A percentile compares a stretch with the other conserved stretches of the same genome.
Evolutionary conservation across 2,113 vertebrate species (phyloP).

Genomic region (Poeciliopsis turrubarensis): DNA sequence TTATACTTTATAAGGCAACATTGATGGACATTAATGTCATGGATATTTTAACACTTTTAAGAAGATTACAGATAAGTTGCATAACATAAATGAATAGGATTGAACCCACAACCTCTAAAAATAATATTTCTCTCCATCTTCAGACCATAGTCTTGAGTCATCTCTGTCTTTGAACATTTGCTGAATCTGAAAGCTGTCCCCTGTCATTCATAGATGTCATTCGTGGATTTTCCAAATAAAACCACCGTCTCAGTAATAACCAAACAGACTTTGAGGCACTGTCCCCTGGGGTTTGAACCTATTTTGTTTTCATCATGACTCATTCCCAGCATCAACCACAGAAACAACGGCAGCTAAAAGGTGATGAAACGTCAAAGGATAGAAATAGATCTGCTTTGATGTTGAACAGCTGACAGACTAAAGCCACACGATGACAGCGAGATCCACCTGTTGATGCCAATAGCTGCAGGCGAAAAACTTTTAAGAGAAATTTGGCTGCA

Average conservation of each 20-base stretch:
- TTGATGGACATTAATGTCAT: too few relatives aligned
- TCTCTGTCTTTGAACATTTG: conserved; percentile 8
- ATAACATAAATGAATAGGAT: too few relatives aligned
- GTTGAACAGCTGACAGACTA: conserved; percentile 20
- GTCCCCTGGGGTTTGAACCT: not conserved
- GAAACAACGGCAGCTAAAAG: conserved; percentile 10
- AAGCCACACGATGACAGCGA: conserved; percentile 15
- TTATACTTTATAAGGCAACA: too few relatives aligned
- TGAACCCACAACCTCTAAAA: too few relatives aligned
- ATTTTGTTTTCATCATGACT: conserved; percentile 10
- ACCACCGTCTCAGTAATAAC: not conserved
- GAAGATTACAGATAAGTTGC: too few relatives aligned
- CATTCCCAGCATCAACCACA: not conserved
- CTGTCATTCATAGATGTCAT: conserved; percentile 1
- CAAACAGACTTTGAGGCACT: not conserved
- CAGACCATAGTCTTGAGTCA: not conserved
- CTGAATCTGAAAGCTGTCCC: conserved; percentile 12
- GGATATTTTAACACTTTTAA: too few relatives aligned
- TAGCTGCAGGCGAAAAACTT: conserved; percentile 23
- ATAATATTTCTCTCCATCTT: not conserved
- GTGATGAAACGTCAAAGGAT: conserved; percentile 19
- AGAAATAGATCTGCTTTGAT: conserved; percentile 20
- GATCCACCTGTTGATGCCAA: conserved; percentile 28
- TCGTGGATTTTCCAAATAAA: conserved; percentile 17
- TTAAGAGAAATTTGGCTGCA: conserved; percentile 2